A percentile compares a stretch with the other conserved stretches of the same genome.
These are phyloP conservation scores for Harpalus rufipes DNA, from an alignment of 2,888 invertebrate species.

Conservation along the genomic window DNA sequence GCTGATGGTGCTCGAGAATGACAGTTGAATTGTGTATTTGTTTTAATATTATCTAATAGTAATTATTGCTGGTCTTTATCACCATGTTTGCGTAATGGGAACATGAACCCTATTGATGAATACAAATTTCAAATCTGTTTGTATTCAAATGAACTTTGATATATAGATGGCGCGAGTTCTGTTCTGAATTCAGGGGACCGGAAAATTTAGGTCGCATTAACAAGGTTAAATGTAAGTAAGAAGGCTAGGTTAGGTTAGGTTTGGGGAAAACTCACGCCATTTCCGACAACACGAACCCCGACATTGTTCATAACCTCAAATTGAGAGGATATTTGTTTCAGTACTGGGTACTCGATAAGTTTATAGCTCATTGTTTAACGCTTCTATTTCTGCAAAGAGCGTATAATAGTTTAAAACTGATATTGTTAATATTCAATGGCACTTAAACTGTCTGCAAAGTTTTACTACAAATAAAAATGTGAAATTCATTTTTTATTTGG, in stretches of 20 bases:
- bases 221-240: background rate
- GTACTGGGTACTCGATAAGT: background rate
- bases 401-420: background rate
- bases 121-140: slow-evolving; percentile 3
- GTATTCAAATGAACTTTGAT: slow-evolving; percentile 21
- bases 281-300: background rate
- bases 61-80: slow-evolving; percentile 31
- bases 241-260: background rate
- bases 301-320: background rate
- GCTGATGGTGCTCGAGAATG: slow-evolving; percentile 10
- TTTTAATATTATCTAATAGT: slow-evolving; percentile 40
- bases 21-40: slow-evolving; percentile 33
- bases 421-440: background rate
- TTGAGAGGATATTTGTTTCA: background rate
- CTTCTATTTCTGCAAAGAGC: background rate
- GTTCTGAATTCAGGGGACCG: background rate
- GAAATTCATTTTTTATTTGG: background rate
- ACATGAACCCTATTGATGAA: slow-evolving; percentile 22
- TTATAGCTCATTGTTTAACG: background rate
- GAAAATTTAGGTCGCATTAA: background rate
- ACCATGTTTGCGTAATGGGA: slow-evolving; percentile 5
- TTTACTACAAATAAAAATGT: background rate
- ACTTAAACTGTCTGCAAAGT: background rate
- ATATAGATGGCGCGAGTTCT: background rate
- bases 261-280: background rate